Evolutionary conservation across 2,113 vertebrate species (phyloP).

Genomic region (Tachuris rubrigastra): DNA sequence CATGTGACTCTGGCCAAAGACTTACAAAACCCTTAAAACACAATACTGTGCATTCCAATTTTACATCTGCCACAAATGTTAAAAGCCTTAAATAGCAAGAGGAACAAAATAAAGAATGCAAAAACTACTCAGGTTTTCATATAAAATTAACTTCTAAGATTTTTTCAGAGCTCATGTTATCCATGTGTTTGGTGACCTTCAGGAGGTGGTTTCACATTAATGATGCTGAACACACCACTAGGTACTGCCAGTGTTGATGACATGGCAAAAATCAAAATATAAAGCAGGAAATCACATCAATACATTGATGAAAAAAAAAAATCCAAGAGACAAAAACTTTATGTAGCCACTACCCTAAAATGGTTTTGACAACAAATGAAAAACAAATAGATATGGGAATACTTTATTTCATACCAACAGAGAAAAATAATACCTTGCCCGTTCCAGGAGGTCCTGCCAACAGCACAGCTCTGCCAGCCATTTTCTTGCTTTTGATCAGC

Average conservation of each 20-base stretch:
- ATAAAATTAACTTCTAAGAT: neutral
- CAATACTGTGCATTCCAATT: neutral
- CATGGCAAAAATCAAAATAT: neutral
- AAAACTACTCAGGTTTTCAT: neutral
- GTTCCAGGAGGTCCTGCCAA: slow-evolving; percentile 96
- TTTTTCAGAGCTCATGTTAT: neutral
- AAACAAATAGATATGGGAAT: neutral
- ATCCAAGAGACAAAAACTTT: neutral
- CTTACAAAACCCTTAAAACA: neutral
- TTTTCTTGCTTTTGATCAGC: slow-evolving; percentile 96
- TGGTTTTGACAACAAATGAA: neutral
- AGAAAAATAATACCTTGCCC: slow-evolving; percentile 85
- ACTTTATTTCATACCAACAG: neutral
- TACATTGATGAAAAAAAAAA: neutral
- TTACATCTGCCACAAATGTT: neutral
- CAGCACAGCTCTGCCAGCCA: slow-evolving; percentile 94
- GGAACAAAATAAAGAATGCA: neutral
- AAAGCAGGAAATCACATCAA: neutral
- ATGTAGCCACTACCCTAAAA: neutral
- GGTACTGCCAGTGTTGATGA: neutral
- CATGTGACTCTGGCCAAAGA: neutral
- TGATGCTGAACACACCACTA: neutral
- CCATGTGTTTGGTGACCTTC: neutral
- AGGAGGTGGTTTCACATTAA: neutral
- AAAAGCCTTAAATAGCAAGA: rapidly evolving